phyloP scores from a whole-genome alignment of 1,140 invertebrate species.

The Medauroidea extradentata region DNA sequence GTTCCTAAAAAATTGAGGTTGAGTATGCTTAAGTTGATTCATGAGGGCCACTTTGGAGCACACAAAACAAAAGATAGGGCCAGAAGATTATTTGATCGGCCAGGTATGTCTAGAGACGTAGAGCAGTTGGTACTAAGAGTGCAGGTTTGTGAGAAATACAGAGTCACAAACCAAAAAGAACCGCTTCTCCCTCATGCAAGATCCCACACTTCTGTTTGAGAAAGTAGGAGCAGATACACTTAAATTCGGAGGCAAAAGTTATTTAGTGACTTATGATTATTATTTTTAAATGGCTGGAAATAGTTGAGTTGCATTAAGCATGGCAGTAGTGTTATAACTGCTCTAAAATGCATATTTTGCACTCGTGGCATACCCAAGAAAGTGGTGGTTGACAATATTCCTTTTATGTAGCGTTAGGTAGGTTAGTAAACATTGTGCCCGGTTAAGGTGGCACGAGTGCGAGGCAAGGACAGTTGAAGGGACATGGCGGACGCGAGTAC shows the following conservation, averaged over 20 bases:
- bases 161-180: constrained; percentile 18
- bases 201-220: constrained; percentile 20
- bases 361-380: constrained; percentile 15
- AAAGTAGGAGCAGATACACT: constrained; percentile 23
- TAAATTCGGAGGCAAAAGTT: not conserved
- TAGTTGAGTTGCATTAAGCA: constrained; percentile 1
- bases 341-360: constrained; percentile 11
- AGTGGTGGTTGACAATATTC: constrained; percentile 16
- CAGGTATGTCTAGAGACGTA: constrained; percentile 5
- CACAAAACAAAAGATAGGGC: constrained; percentile 21
- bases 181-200: constrained; percentile 21
- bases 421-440: too few relatives aligned
- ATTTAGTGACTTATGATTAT: constrained; percentile 21
- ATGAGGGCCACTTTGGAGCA: constrained; percentile 35
- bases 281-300: constrained; percentile 23
- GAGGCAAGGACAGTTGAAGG: too few relatives aligned
- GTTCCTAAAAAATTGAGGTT: constrained; percentile 27
- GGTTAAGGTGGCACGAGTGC: too few relatives aligned
- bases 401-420: too few relatives aligned
- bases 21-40: constrained; percentile 31
- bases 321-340: not conserved
- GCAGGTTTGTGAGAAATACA: constrained; percentile 13
- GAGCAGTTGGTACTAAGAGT: not conserved
- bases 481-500: too few relatives aligned
- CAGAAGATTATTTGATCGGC: constrained; percentile 24